These are phyloP conservation scores for Megastigmus dorsalis DNA, from an alignment of 2,888 invertebrate genomes.

Conservation along the genomic window DNA sequence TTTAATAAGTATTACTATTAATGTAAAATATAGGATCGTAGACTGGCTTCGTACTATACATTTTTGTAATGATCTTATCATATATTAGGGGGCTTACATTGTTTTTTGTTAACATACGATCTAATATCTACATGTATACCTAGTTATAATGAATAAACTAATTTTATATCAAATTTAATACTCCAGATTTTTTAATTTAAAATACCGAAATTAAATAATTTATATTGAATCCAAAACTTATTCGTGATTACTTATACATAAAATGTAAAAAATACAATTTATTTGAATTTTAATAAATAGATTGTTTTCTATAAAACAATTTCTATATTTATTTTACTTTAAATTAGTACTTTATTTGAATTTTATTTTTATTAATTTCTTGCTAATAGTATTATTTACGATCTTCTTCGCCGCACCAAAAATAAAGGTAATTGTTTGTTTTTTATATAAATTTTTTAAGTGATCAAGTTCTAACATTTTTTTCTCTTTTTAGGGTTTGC, in stretches of 20 bases:
- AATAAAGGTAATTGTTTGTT: too few relatives aligned
- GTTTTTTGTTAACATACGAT: neutral
- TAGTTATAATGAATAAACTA: too few relatives aligned
- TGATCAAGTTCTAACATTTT: too few relatives aligned
- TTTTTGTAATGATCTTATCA: neutral
- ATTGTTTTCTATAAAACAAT: neutral
- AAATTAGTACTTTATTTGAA: too few relatives aligned
- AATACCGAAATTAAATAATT: neutral
- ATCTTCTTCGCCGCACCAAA: too few relatives aligned
- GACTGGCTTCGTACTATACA: constrained; percentile 8
- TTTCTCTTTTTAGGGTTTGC: too few relatives aligned
- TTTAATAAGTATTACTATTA: constrained; percentile 2
- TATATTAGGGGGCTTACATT: neutral
- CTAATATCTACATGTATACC: neutral
- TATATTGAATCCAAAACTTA: neutral
- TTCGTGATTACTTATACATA: neutral
- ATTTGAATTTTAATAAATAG: constrained; percentile 6
- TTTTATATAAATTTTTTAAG: too few relatives aligned
- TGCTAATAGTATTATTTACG: too few relatives aligned
- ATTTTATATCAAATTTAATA: neutral
- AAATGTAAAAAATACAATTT: constrained; percentile 7
- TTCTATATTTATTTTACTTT: too few relatives aligned
- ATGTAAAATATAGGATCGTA: too few relatives aligned
- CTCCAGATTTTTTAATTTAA: neutral
- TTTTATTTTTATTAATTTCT: too few relatives aligned